Percentiles rank a stretch among this genome's conserved stretches.
These are phyloP conservation scores for Lycorma delicatula DNA, from an alignment of 1,140 invertebrate genomes.

Conservation along the genomic window DNA sequence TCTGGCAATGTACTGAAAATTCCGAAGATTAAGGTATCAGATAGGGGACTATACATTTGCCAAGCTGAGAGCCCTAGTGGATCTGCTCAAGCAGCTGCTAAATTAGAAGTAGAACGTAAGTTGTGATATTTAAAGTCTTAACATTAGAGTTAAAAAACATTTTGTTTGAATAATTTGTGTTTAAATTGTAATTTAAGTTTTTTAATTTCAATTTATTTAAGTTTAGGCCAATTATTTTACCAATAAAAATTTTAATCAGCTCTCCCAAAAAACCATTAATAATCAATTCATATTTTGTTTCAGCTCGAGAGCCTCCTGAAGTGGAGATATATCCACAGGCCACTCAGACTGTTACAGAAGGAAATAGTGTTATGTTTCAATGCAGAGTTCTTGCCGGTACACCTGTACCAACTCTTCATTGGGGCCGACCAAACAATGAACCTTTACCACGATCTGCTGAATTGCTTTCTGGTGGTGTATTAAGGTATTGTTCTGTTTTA, in stretches of 20 bases:
- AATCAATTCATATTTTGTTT: conserved; percentile 35
- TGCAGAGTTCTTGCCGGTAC: conserved; percentile 66
- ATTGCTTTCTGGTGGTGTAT: conserved; percentile 53
- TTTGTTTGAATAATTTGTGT: no score
- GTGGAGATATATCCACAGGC: conserved; percentile 67
- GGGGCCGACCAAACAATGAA: conserved; percentile 61
- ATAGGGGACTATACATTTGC: conserved; percentile 49
- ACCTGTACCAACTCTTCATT: conserved; percentile 65
- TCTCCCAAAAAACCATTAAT: no score
- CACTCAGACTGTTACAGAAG: conserved; percentile 49
- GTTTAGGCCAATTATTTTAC: no score
- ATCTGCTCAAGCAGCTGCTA: conserved; percentile 55
- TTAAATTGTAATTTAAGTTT: no score
- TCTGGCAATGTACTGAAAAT: conserved; percentile 61
- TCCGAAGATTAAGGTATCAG: conserved; percentile 51
- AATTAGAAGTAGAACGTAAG: conserved; percentile 82
- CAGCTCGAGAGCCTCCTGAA: conserved; percentile 69
- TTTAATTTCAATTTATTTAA: not conserved
- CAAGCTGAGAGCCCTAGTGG: conserved; percentile 41
- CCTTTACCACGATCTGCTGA: conserved; percentile 55
- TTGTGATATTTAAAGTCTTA: no score
- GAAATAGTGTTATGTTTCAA: conserved; percentile 62
- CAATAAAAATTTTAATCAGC: no score
- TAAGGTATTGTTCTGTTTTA: conserved; percentile 45
- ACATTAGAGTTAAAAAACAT: no score